Conservation (phyloP, 2,888 invertebrate species). For the Embidobia sp. region DNA sequence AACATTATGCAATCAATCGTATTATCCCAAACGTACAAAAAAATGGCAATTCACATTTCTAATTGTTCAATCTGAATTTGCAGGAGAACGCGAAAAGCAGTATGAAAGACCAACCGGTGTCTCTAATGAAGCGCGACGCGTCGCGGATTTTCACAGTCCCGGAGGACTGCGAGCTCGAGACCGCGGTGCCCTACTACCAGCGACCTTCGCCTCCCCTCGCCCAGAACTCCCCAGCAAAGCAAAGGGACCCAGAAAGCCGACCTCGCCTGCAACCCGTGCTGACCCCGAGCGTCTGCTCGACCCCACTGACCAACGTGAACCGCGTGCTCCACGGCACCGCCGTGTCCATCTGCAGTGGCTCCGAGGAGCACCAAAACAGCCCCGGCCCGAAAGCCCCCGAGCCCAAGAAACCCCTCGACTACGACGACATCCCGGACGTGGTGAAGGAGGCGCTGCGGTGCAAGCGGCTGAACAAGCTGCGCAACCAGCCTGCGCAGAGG, state of each 20-base stretch:
- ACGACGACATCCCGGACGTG: slow-evolving; percentile 79
- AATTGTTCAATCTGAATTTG: slow-evolving; percentile 7
- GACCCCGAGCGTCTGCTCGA: slow-evolving; percentile 89
- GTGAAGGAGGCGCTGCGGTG: slow-evolving; percentile 81
- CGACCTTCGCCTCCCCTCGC: slow-evolving; percentile 65
- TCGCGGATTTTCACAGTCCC: slow-evolving; percentile 92
- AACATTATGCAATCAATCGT: no score
- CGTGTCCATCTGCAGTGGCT: slow-evolving; percentile 88
- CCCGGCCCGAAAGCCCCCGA: slow-evolving; percentile 55
- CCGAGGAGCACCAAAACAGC: slow-evolving; percentile 76
- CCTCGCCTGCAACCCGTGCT: slow-evolving; percentile 82
- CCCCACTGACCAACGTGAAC: slow-evolving; percentile 88
- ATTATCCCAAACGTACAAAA: no score
- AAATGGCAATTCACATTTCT: background rate
- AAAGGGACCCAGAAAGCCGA: slow-evolving; percentile 68
- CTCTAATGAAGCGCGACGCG: slow-evolving; percentile 89
- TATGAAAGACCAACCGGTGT: slow-evolving; percentile 82
- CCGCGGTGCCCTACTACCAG: slow-evolving; percentile 34
- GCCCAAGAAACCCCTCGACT: slow-evolving; percentile 52
- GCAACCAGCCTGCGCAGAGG: slow-evolving; percentile 70
- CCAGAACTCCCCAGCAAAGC: slow-evolving; percentile 71
- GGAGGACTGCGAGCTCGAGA: slow-evolving; percentile 85
- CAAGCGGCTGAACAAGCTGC: slow-evolving; percentile 79
- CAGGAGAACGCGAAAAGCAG: slow-evolving; percentile 75
- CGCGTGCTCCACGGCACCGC: slow-evolving; percentile 88